Evolutionary conservation across 2,888 invertebrate genomes (phyloP).

Genomic region (Clanis bilineata): DNA sequence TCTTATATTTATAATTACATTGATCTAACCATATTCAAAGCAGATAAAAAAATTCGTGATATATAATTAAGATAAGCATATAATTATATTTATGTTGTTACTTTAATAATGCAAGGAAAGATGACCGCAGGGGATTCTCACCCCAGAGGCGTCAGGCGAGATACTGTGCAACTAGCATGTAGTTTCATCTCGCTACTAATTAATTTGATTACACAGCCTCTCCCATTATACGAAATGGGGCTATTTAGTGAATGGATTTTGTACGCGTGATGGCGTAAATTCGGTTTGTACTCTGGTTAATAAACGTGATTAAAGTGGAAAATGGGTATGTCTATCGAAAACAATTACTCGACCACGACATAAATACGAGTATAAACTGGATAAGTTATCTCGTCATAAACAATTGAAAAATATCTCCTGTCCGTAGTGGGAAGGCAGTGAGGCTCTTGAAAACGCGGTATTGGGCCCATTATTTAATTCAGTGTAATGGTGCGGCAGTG

Average conservation of each 20-base stretch:
- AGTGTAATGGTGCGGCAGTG: slow-evolving; percentile 76
- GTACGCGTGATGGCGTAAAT: slow-evolving; percentile 59
- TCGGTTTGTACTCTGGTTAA: slow-evolving; percentile 55
- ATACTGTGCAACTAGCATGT: slow-evolving; percentile 53
- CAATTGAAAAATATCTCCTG: slow-evolving; percentile 61
- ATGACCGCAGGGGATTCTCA: slow-evolving; percentile 25
- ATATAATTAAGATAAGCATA: too few species aligned
- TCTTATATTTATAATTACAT: too few species aligned
- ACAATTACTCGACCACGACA: slow-evolving; percentile 25
- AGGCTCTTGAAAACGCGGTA: slow-evolving; percentile 63
- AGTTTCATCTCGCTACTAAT: slow-evolving; percentile 65
- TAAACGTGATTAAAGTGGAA: slow-evolving; percentile 56
- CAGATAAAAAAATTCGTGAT: too few species aligned
- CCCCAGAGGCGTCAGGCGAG: slow-evolving; percentile 28
- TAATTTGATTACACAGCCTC: slow-evolving; percentile 71
- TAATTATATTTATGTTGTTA: slow-evolving; percentile 1
- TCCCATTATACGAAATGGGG: slow-evolving; percentile 66
- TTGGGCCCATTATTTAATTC: slow-evolving; percentile 74
- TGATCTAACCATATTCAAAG: too few species aligned
- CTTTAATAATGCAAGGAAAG: slow-evolving; percentile 36
- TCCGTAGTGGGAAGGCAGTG: slow-evolving; percentile 54
- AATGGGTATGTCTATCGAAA: slow-evolving; percentile 19
- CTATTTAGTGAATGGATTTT: slow-evolving; percentile 71
- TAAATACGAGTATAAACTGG: neutral
- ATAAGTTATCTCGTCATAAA: slow-evolving; percentile 45